A percentile compares a stretch with the other conserved stretches of the same genome.
Conservation (phyloP, 1,140 invertebrate genomes). For the Ruditapes philippinarum region DNA sequence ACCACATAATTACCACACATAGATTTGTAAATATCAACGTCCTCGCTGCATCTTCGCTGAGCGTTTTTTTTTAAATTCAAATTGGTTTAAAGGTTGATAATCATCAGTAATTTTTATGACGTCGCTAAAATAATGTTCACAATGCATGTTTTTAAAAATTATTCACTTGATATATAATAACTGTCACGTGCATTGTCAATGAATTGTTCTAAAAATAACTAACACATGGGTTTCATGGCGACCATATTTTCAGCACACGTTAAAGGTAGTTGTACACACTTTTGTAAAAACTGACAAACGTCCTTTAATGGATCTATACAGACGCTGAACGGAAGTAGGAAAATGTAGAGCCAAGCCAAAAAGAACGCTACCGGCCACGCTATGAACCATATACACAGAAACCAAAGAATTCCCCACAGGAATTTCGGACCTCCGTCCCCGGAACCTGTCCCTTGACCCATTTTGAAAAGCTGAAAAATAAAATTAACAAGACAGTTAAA, state of each 20-base stretch:
- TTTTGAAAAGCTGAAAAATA: constrained; percentile 28
- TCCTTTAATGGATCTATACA: constrained; percentile 82
- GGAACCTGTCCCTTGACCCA: constrained; percentile 74
- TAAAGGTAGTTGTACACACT: constrained; percentile 82
- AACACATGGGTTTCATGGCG: constrained; percentile 83
- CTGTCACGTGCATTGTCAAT: no score
- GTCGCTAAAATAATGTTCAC: no score
- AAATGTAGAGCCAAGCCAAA: constrained; percentile 84
- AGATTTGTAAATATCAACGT: no score
- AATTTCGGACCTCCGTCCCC: constrained; percentile 81
- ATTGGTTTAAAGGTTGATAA: no score
- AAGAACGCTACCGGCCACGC: constrained; percentile 85
- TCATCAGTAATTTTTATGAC: no score
- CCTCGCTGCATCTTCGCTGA: no score
- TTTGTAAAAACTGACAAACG: constrained; percentile 82
- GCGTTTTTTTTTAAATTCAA: no score
- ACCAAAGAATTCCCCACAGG: constrained; percentile 84
- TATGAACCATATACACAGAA: constrained; percentile 82
- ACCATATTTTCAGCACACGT: constrained; percentile 85
- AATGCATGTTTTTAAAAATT: no score
- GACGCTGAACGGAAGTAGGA: constrained; percentile 84
- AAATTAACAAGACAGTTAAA: not conserved
- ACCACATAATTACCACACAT: no score
- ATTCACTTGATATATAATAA: no score
- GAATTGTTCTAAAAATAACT: no score